Conservation (phyloP, 2,888 invertebrate genomes). For the Cotesia congregata region DNA sequence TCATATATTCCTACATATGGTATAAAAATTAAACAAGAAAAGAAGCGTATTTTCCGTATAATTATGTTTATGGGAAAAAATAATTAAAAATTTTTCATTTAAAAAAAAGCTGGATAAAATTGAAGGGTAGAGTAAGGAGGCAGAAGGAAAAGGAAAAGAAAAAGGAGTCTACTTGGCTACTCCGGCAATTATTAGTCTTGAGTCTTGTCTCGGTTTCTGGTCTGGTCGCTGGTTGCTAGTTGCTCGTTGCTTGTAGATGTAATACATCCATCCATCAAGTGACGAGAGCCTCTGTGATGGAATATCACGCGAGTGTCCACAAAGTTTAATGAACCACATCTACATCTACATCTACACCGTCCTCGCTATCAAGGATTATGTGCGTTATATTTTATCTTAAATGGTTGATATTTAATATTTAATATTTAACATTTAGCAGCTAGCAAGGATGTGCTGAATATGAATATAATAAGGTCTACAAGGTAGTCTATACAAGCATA, state of each 20-base stretch:
- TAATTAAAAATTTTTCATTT: no score
- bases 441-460: slow-evolving; percentile 11
- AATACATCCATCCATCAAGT: background rate
- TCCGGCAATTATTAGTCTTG: background rate
- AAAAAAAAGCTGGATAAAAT: background rate
- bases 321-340: background rate
- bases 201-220: background rate
- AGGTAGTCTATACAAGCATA: slow-evolving; percentile 18
- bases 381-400: no score
- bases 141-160: background rate
- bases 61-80: no score
- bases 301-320: background rate
- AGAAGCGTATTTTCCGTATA: no score
- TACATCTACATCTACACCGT: background rate
- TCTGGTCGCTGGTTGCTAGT: no score
- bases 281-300: background rate
- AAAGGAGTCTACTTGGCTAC: background rate
- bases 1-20: no score
- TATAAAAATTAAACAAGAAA: no score
- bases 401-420: no score
- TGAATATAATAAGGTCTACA: slow-evolving; percentile 27
- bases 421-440: background rate
- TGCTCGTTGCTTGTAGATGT: background rate
- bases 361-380: no score
- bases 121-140: background rate